Evolutionary conservation across 2,113 vertebrate genomes (phyloP).

Genomic region (Albula glossodonta): DNA sequence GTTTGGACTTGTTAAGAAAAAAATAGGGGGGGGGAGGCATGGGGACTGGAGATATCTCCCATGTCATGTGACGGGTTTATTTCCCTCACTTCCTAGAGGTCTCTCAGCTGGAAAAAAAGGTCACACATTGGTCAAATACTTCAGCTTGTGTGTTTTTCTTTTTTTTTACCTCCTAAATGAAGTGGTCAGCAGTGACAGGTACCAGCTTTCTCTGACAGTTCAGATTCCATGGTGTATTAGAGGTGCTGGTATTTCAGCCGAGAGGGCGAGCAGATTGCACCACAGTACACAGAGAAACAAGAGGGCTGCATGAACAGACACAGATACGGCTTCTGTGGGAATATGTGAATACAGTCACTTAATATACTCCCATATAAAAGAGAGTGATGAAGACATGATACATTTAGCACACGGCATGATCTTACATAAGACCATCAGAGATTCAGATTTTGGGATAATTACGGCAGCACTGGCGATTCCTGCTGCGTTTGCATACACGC

Average conservation of each 20-base stretch:
- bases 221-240: conserved; percentile 46
- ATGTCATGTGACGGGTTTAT: background rate
- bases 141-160: conserved; percentile 10
- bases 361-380: conserved; percentile 13
- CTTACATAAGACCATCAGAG: conserved; percentile 44
- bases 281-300: background rate
- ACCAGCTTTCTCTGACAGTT: conserved; percentile 58
- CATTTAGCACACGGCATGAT: conserved; percentile 37
- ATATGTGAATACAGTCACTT: background rate
- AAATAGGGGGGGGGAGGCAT: background rate
- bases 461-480: conserved; percentile 33
- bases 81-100: conserved; percentile 6
- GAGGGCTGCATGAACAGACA: conserved; percentile 3
- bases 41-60: background rate
- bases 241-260: background rate
- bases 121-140: conserved; percentile 33
- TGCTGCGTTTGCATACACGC: conserved; percentile 44
- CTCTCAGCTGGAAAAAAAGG: conserved; percentile 23
- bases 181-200: conserved; percentile 68
- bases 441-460: conserved; percentile 49
- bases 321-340: background rate
- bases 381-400: conserved; percentile 9
- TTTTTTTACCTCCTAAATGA: conserved; percentile 49
- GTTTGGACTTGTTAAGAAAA: background rate
- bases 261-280: background rate